These are phyloP conservation scores for Pedetes capensis DNA, from an alignment of 2,113 vertebrate species.

Conservation along the genomic window DNA sequence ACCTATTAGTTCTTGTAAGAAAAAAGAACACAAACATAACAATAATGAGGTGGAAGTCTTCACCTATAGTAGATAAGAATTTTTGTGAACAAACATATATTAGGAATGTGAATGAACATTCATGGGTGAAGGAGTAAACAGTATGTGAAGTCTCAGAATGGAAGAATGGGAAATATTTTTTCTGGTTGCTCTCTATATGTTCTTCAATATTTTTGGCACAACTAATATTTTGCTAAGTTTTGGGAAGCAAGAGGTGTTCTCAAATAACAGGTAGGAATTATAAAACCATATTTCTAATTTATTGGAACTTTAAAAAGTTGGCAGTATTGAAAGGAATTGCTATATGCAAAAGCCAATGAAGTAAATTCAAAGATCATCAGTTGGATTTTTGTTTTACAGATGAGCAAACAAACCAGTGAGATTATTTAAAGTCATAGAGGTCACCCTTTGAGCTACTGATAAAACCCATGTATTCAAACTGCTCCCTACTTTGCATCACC, in stretches of 20 bases:
- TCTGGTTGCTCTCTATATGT: neutral
- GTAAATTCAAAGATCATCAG: neutral
- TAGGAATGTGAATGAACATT: neutral
- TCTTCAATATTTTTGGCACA: neutral
- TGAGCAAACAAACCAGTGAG: neutral
- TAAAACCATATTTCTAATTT: neutral
- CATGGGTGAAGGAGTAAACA: neutral
- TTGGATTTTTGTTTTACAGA: neutral
- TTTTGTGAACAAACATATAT: neutral
- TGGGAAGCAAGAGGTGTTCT: neutral
- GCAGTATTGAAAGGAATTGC: neutral
- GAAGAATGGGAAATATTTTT: neutral
- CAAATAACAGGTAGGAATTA: neutral
- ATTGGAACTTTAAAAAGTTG: neutral
- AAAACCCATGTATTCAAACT: neutral
- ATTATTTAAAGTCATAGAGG: neutral
- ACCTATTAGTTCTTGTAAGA: neutral
- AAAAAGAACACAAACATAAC: neutral
- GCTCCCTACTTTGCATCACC: neutral
- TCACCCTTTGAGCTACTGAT: neutral
- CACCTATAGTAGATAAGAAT: neutral
- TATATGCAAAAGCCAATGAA: neutral
- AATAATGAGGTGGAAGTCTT: neutral
- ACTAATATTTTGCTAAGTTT: neutral
- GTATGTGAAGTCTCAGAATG: neutral